phyloP scores from a whole-genome alignment of 2,113 vertebrate species.

The Ciconia maguari region DNA sequence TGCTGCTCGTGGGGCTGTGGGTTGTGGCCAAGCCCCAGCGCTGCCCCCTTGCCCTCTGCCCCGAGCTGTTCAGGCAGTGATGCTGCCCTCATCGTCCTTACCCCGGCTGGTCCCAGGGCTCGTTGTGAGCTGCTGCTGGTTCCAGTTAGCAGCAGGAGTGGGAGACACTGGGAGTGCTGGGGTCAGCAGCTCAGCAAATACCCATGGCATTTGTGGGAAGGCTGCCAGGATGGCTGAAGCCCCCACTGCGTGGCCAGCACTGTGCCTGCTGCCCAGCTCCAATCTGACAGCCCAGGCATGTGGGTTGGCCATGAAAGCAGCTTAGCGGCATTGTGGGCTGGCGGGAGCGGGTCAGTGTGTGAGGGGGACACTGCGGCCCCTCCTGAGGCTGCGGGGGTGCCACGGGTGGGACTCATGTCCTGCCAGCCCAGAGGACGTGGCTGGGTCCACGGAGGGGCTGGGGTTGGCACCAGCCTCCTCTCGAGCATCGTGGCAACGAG shows the following conservation, averaged over 20 bases:
- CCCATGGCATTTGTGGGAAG: rapidly evolving
- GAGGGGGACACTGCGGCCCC: background rate
- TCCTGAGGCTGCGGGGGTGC: background rate
- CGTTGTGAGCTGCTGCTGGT: background rate
- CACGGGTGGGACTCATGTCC: rapidly evolving
- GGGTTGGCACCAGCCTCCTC: background rate
- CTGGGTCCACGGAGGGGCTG: background rate
- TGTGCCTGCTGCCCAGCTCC: background rate
- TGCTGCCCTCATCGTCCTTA: background rate
- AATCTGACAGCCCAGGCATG: background rate
- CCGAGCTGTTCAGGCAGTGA: background rate
- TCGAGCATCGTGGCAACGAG: background rate
- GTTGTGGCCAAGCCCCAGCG: background rate
- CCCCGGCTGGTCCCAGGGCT: rapidly evolving
- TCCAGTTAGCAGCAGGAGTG: background rate
- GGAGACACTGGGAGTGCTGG: background rate
- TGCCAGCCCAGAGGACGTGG: background rate
- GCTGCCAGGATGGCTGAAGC: background rate
- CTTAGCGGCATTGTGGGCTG: background rate
- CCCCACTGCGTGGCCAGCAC: rapidly evolving
- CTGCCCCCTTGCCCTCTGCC: background rate
- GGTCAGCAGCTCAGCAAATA: background rate
- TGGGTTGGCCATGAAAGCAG: background rate
- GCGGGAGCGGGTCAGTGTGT: background rate
- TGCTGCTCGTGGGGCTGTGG: background rate